These are phyloP conservation scores for Diceros bicornis DNA, from an alignment of 2,797 vertebrate species.

Conservation along the genomic window DNA sequence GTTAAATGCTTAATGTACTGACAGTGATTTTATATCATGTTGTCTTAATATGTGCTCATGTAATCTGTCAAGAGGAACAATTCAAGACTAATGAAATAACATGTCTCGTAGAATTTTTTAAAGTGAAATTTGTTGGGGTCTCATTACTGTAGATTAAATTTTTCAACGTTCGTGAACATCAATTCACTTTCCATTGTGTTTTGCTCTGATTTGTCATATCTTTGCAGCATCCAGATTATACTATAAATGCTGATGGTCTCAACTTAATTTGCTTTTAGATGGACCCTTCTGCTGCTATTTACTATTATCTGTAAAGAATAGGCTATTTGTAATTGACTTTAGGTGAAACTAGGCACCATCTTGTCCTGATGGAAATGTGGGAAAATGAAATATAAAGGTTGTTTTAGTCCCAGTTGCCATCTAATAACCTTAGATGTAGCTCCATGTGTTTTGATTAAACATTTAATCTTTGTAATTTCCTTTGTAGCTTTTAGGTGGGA, in stretches of 20 bases:
- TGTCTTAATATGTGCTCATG: background rate
- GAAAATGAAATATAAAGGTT: conserved; percentile 30
- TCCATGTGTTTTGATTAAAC: conserved; percentile 31
- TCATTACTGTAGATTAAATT: background rate
- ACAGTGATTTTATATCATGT: background rate
- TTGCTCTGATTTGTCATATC: background rate
- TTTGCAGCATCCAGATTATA: background rate
- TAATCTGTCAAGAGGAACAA: background rate
- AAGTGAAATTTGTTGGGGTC: background rate
- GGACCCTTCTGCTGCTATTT: background rate
- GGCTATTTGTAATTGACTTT: conserved; percentile 8
- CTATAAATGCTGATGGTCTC: background rate
- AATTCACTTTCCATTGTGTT: conserved; percentile 43
- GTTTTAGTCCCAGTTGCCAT: conserved; percentile 42
- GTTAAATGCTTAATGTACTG: background rate
- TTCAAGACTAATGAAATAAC: background rate
- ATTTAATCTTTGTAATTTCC: conserved; percentile 75
- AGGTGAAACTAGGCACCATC: background rate
- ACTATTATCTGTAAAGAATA: background rate
- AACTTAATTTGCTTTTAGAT: background rate
- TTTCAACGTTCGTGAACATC: background rate
- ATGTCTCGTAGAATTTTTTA: background rate
- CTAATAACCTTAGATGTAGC: conserved; percentile 15
- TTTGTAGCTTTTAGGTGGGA: conserved; percentile 45
- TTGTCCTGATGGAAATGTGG: background rate